Evolutionary conservation across 2,797 vertebrate species (phyloP).

Genomic region (Anableps anableps): DNA sequence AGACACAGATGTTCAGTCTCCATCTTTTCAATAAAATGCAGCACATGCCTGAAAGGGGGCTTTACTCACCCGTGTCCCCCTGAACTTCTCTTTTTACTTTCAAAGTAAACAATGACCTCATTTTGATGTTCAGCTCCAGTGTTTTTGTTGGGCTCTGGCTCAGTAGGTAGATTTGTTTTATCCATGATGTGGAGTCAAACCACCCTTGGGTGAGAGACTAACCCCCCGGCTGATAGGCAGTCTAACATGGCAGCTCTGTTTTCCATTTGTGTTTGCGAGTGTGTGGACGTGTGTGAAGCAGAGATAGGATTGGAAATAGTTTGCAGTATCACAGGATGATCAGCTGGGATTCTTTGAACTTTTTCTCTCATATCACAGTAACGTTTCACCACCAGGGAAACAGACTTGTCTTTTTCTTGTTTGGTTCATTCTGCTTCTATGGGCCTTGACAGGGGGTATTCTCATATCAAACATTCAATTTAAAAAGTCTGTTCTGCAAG

Average conservation of each 20-base stretch:
- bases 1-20: slow-evolving; percentile 1
- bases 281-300: background rate
- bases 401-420: slow-evolving; percentile 5
- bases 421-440: background rate
- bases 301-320: slow-evolving; percentile 1
- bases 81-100: background rate
- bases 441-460: background rate
- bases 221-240: background rate
- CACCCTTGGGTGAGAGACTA: background rate
- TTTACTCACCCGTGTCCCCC: background rate
- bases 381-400: slow-evolving; percentile 48
- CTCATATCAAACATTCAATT: background rate
- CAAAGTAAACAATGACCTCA: background rate
- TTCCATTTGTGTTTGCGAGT: background rate
- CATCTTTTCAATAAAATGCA: slow-evolving; percentile 13
- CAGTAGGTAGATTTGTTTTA: background rate
- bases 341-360: slow-evolving; percentile 41
- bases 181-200: background rate
- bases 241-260: background rate
- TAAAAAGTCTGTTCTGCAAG: background rate
- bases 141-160: background rate
- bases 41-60: background rate
- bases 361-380: slow-evolving; percentile 26
- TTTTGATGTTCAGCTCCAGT: slow-evolving; percentile 29
- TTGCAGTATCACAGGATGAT: slow-evolving; percentile 6